Evolutionary conservation across 2,113 vertebrate genomes (phyloP), one percentile per base, ranked within the genome.

Genomic region (Cyprinus carpio): DNA sequence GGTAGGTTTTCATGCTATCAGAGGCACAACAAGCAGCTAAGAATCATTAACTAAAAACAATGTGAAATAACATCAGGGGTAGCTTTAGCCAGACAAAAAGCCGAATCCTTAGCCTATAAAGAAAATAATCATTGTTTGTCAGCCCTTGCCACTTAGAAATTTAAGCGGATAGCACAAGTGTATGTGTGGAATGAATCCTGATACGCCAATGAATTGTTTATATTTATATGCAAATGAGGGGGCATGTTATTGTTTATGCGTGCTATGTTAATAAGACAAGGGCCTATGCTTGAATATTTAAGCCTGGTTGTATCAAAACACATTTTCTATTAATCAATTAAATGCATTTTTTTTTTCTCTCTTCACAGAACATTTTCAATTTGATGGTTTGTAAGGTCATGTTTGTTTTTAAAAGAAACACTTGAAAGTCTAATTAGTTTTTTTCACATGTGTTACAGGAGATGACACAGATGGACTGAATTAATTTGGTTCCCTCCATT

Each of bases 11-110:
- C 96, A 94, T 96, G 96, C 96, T 96, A 96, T 97, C 95, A 96
- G 96, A 97, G 96, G 95, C 94, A 96, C 96, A 96, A 97, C 95
- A 96, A 97, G 96, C 96, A 97, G 96, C 96, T 97, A 96, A 97
- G 96, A 97, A 97, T 96, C 96, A 97, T 97, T 97, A 97, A 97
- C 95, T 97, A 96, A 97, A 97, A 96, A 97, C 96, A 97, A 97
- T 96, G 96, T 96, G 96, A 95, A 95, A 96, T 95, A 96, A 97
- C 96, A 97, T 96, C 96, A 95, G 95, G 96, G 96, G 95, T 96
- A 95, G 96, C 96, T 96, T 96, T 96, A 96, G 96, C 96, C 95
- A 96, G 95, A 96, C 96, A 97, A 96, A 87, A 96, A 96, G 94
- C 95, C 94, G 95, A 96, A 96, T 95, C 94, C 95, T 96, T 96